These are phyloP conservation scores for Uropsilus gracilis DNA, from an alignment of 2,113 vertebrate genomes.

Conservation along the genomic window DNA sequence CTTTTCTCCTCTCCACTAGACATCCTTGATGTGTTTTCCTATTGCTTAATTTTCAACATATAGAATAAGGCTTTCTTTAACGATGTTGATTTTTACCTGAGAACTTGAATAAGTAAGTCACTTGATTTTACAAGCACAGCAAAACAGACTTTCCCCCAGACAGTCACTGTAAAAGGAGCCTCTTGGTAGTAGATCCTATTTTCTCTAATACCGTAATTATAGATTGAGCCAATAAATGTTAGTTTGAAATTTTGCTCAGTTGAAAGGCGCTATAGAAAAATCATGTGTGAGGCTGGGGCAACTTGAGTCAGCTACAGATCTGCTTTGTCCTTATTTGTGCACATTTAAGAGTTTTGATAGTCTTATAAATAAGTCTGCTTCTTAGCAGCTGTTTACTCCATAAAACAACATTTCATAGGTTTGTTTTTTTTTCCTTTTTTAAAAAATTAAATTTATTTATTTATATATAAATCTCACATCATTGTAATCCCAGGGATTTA, in stretches of 20 bases:
- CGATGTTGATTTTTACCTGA: conserved; percentile 62
- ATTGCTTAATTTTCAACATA: conserved; percentile 19
- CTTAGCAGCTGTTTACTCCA: conserved; percentile 14
- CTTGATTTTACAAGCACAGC: conserved; percentile 57
- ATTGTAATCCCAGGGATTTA: no score
- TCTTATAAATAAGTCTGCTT: background rate
- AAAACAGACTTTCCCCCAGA: conserved; percentile 7
- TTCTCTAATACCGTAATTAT: conserved; percentile 50
- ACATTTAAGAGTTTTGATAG: conserved; percentile 51
- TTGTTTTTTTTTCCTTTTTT: background rate
- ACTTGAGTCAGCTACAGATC: background rate
- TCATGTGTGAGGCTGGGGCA: background rate
- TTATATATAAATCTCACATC: no score
- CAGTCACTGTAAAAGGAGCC: conserved; percentile 22
- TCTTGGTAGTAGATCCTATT: conserved; percentile 46
- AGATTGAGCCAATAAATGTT: conserved; percentile 46
- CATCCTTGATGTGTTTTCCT: conserved; percentile 24
- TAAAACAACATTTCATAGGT: conserved; percentile 31
- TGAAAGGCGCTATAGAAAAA: conserved; percentile 56
- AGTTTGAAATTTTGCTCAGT: conserved; percentile 50
- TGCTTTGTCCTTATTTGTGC: background rate
- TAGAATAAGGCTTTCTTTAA: conserved; percentile 33
- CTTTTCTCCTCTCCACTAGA: background rate
- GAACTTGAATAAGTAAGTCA: conserved; percentile 57
- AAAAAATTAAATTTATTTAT: no score